Base-by-base conservation (phyloP, 2,888 invertebrate species). In the Drosophila mayaguana region DNA sequence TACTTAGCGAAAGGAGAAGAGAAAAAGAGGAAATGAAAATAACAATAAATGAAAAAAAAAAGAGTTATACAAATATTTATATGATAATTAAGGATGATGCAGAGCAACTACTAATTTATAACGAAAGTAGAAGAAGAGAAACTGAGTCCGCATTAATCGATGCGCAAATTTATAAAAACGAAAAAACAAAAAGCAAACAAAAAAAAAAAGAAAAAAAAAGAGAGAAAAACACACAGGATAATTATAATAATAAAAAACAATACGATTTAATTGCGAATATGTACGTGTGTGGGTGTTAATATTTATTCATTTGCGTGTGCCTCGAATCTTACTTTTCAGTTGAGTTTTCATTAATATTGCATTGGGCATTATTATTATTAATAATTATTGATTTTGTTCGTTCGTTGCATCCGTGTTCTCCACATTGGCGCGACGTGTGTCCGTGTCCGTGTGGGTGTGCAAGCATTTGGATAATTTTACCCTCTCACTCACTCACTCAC, bases 61-160 rank as follows among this genome's bases (percentile, higher is more conserved):
- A 79, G 80, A 78, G 75, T 82, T 81, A 83, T 74, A 75, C 75
- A 89, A 87, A 84, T 84, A 87, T 89, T 82, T 81, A 89, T 87
- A 89, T 74, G 61, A 88, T 83, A 75, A 83, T 71, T 89, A 84
- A 72, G 59, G 80, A 80, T 75, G 87, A 88, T 83, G 80, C 80
- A 88, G 78, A 79, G 72, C 78, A 83, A 81, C 53, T 53, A 81
- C 46, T 64, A 59, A 72, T 72, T 72, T 79, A 75, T 62, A 78
- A 72, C 28, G 45, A 28, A 57, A 57, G 69, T 2, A 28, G 28
- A 28, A 28, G 40, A 45, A 18, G 54, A 63, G 36, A 54, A 62
- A 72, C 76, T 42, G 70, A 70, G 48, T 70, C 50, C 63, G 50
- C 34, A 68, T 48, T 73, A 75, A 57, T 62, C 34, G 53, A 60